phyloP scores from a whole-genome alignment of 2,797 vertebrate genomes.

The Acrossocheilus fasciatus region DNA sequence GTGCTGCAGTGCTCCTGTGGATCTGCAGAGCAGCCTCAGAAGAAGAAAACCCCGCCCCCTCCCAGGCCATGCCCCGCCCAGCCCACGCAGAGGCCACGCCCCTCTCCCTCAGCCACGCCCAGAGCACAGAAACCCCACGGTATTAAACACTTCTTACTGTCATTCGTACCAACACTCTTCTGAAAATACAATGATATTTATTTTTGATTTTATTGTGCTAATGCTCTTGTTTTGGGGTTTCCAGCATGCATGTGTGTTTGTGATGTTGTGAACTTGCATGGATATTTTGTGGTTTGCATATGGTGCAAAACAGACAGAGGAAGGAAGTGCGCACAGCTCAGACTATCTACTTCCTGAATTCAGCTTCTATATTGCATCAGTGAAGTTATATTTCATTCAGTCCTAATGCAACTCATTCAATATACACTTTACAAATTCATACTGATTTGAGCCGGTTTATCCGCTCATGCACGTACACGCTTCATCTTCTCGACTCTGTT shows the following conservation, averaged over 20 bases:
- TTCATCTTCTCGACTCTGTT: constrained; percentile 21
- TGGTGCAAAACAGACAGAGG: constrained; percentile 65
- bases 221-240: not conserved
- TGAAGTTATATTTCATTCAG: not conserved
- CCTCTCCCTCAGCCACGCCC: constrained; percentile 72
- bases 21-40: constrained; percentile 78
- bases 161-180: not conserved
- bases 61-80: constrained; percentile 78
- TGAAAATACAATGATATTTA: no score
- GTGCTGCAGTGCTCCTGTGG: constrained; percentile 79
- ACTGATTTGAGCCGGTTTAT: not conserved
- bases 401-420: not conserved
- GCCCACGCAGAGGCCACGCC: constrained; percentile 78
- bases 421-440: no score
- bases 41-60: constrained; percentile 71
- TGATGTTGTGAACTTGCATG: not conserved
- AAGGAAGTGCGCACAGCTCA: constrained; percentile 72
- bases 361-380: constrained; percentile 17
- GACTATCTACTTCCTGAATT: constrained; percentile 64
- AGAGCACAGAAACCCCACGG: constrained; percentile 87
- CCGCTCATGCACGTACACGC: not conserved
- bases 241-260: not conserved
- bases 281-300: constrained; percentile 14
- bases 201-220: not conserved
- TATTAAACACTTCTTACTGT: constrained; percentile 63